Base-by-base conservation (phyloP, 2,888 invertebrate genomes). In the Aproaerema taeniolella region DNA sequence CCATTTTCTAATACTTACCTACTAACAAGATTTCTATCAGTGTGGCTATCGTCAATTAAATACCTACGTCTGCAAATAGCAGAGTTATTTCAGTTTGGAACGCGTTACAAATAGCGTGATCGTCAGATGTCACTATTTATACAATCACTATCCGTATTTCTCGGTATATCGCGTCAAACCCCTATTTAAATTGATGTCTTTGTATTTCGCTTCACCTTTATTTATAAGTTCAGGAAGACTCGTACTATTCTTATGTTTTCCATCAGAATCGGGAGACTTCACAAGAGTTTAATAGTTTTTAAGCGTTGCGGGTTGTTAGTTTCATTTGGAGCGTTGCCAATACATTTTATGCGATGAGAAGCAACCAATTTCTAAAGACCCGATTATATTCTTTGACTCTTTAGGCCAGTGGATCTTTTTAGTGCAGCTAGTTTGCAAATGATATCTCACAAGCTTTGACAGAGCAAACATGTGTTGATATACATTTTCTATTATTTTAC, bases 261-360 rank as follows among this genome's bases (percentile, higher is more conserved):
- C 4, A 29, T 13, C 12, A 24, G n/a, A n/a, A n/a, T n/a, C 7
- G 10, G 4, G 25, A 15, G 33, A 33, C 33, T 32, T 12, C n/a
- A 20, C 32, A 43, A 39, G 34, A 13, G 31, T 42, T 41, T 39
- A 25, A 42, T 44, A 42, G 44, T 44, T 44, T 42, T 43, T 31
- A 28, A 36, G 38, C 31, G 31, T 42, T 44, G 43, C 42, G 40
- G 45, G 43, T 40, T 37, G 38, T 38, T 36, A 38, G 32, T 20
- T 45, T 45, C 39, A 39, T 43, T 50, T 51, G 53, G 50, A 49
- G 12, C n/a, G 11, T 8, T 30, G 53, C 53, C 53, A 53, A 34
- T n/a, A 35, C 28, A 41, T 47, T 46, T 45, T 40, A 42, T 46
- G 43, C 28, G 11, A 37, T 37, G 39, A 41, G 41, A 26, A 41